Base-by-base conservation (phyloP, 2,797 vertebrate species). In the Protonibea diacanthus region DNA sequence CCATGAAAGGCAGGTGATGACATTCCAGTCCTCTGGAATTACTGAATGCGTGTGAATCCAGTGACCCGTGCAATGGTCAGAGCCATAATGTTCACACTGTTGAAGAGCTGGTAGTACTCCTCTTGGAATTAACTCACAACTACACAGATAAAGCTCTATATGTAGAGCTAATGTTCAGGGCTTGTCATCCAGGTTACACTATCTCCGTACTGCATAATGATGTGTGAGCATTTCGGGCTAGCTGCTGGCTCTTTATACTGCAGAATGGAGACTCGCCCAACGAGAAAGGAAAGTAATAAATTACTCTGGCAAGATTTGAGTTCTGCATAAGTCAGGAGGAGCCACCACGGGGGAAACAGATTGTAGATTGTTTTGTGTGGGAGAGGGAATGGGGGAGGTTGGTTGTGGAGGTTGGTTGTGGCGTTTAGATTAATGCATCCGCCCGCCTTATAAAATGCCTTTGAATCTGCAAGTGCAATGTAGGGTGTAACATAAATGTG, bases 271-370 rank as follows among this genome's bases (percentile, higher is more conserved):
- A 86, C 78, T 82, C 45, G 38, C 74, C 85, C 69, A 25, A 67
- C 9, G 15, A 49, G n/a, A 82, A 38, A 66, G 75, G 58, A 78
- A 90, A 88, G 85, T 88, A 88, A 93, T 95, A 93, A 93, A 95
- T 94, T 91, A 93, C 88, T 86, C 83, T 78, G 80, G 83, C 81
- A 86, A 86, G 82, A 89, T 85, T 81, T 83, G 64, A 86, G 84
- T 92, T 92, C 82, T 92, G 88, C 90, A 91, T 92, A 93, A 93
- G 88, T 92, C 91, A 87, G 86, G 81, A 83, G 85, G 85, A 91
- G 86, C 79, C 89, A 89, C 88, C 80, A 71, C 33, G 55, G 90
- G 87, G 88, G 89, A 89, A 93, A 88, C 79, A 92, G 91, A 89
- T 86, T 92, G 91, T 84, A 89, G 87, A 93, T 88, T 90, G 86